phyloP scores from a whole-genome alignment of 30 jellyfish, hydroid and myxozoan species.

The Phacellophora camtschatica region DNA sequence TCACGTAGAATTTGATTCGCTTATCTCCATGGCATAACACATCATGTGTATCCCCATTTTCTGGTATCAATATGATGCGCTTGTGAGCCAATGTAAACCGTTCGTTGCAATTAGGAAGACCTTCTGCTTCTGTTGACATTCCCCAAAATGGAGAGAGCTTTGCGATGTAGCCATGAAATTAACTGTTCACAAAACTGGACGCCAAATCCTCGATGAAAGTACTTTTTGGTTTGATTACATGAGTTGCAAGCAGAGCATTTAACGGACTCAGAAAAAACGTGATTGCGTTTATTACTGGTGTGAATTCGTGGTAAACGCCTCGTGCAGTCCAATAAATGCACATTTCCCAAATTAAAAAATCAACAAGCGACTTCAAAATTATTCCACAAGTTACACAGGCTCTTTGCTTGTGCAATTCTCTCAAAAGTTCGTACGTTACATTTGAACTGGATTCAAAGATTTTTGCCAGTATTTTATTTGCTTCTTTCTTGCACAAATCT shows the following conservation, averaged over 20 bases:
- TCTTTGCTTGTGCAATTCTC: too few species aligned
- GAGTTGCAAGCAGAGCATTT: background rate
- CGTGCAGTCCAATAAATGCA: too few species aligned
- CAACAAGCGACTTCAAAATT: too few species aligned
- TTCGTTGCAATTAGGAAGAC: background rate
- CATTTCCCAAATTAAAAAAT: too few species aligned
- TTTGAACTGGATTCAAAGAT: too few species aligned
- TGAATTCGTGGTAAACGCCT: too few species aligned
- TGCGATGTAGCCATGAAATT: conserved; percentile 19
- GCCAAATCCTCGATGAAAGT: conserved; percentile 6
- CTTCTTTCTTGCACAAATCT: too few species aligned
- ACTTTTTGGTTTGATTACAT: background rate
- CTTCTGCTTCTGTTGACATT: background rate
- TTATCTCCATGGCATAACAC: background rate
- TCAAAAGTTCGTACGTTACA: too few species aligned
- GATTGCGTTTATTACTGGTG: too few species aligned
- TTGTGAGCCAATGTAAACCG: background rate
- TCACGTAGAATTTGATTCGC: background rate
- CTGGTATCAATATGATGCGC: background rate
- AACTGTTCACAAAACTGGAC: background rate
- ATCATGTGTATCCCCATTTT: conserved; percentile 4
- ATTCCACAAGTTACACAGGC: too few species aligned
- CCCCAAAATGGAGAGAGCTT: background rate
- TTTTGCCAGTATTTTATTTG: too few species aligned
- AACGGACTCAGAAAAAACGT: background rate